These are phyloP conservation scores for Penelope pileata DNA, from an alignment of 2,113 vertebrate species.

Conservation along the genomic window DNA sequence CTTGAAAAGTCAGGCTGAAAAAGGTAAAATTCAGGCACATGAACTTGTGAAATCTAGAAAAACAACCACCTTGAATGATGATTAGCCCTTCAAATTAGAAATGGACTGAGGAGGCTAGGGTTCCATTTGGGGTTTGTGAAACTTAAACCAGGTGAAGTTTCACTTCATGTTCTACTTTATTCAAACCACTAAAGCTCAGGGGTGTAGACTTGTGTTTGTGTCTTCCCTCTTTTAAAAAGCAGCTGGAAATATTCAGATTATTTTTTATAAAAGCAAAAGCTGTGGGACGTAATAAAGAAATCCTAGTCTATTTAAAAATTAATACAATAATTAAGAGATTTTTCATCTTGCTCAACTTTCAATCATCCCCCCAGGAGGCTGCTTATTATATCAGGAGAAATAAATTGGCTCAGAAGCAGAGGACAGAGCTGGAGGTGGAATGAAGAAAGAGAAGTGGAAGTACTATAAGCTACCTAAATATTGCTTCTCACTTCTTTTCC, in stretches of 20 bases:
- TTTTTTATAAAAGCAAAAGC: slow-evolving; percentile 3
- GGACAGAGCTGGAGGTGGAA: background rate
- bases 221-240: background rate
- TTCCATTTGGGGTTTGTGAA: slow-evolving; percentile 21
- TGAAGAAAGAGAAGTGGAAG: background rate
- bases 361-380: background rate
- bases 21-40: background rate
- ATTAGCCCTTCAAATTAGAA: slow-evolving; percentile 7
- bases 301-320: slow-evolving; percentile 13
- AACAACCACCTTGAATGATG: background rate
- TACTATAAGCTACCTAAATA: background rate
- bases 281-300: background rate
- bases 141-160: slow-evolving; percentile 32
- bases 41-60: slow-evolving; percentile 20
- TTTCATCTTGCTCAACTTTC: slow-evolving; percentile 27
- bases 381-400: background rate
- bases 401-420: background rate
- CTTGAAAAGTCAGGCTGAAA: background rate
- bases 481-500: background rate
- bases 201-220: background rate
- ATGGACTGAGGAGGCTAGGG: background rate
- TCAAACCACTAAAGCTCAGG: slow-evolving; percentile 20
- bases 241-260: slow-evolving; percentile 37
- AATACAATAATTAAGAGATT: slow-evolving; percentile 6
- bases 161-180: slow-evolving; percentile 1